Percentiles rank a stretch among this genome's conserved stretches.
phyloP scores from a whole-genome alignment of 1,140 invertebrate genomes.

The Drosophila busckii region DNA sequence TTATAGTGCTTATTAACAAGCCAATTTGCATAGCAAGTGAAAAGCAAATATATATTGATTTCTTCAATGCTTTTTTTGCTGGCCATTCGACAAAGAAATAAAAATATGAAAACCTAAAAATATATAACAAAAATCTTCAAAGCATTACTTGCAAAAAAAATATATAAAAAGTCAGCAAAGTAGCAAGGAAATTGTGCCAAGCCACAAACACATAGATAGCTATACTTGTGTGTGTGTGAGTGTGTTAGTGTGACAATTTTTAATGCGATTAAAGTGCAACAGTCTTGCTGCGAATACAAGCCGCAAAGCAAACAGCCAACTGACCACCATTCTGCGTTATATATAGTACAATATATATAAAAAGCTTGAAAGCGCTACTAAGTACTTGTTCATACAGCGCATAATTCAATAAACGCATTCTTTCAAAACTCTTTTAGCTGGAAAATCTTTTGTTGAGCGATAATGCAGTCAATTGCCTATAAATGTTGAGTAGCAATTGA shows the following conservation, averaged over 20 bases:
- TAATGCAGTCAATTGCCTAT: conserved; percentile 28
- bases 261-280: conserved; percentile 76
- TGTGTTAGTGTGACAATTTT: conserved; percentile 61
- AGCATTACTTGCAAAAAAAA: conserved; percentile 48
- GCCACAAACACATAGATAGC: conserved; percentile 14
- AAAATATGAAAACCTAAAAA: conserved; percentile 56
- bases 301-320: conserved; percentile 17
- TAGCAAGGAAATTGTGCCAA: conserved; percentile 48
- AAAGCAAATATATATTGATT: conserved; percentile 52
- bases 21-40: conserved; percentile 13
- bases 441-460: too few relatives aligned
- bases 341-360: conserved; percentile 2
- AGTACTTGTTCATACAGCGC: too few relatives aligned
- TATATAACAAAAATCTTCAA: conserved; percentile 39
- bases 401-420: too few relatives aligned
- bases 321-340: conserved; percentile 10
- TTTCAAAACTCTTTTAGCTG: too few relatives aligned
- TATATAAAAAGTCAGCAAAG: conserved; percentile 13
- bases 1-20: conserved; percentile 20
- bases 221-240: conserved; percentile 7
- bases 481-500: conserved; percentile 14
- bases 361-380: too few relatives aligned
- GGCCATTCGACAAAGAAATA: conserved; percentile 10
- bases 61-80: conserved; percentile 7
- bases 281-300: conserved; percentile 41